Evolutionary conservation across 2,113 vertebrate species (phyloP), one percentile per base, ranked within the genome.

Genomic region (Numida meleagris): DNA sequence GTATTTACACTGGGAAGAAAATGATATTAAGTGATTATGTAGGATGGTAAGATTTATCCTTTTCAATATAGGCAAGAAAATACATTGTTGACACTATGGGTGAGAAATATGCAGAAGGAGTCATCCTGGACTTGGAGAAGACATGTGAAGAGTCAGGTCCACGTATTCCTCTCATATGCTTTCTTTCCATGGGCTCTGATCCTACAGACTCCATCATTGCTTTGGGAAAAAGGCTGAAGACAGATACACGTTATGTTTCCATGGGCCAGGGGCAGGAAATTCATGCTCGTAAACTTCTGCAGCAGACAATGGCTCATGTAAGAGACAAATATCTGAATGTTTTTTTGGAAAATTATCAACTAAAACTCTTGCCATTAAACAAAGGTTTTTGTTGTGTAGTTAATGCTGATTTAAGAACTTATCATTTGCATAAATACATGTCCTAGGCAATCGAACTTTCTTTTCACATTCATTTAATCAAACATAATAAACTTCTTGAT

Each of bases 211-310:
- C 98, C 38, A 99, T 99, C 88, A 99, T 98, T 21, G 98, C 98
- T 38, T 92, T 99, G 95, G 99, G 99, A 19, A 99, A 98, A 97
- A 98, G 96, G 86, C 95, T 98, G 43, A 99, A 99, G 94, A 97
- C 95, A 67, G 99, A 99, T 88, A 99, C 98, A 0, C 98, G 96
- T 72, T 99, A 97, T 23, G 98, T 99, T 74, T 99, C 99, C n/a
- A 99, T 99, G 99, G 99, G 99, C 58, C 99, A 99, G 87, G 99
- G 99, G 10, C 99, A 99, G 96, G 99, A 98, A 90, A 97, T 99
- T 51, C 99, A 99, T 1, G 99, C 99, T 36, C 98, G 98, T 63
- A 99, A 99, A 90, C 98, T 99, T 72, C 95, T 99, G 36, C 99
- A 99, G 76, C 98, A 98, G 88, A 98, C 98, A 48, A 99, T 99